These are phyloP conservation scores for Eupithecia subfuscata DNA, from an alignment of 2,888 invertebrate species.

Conservation along the genomic window DNA sequence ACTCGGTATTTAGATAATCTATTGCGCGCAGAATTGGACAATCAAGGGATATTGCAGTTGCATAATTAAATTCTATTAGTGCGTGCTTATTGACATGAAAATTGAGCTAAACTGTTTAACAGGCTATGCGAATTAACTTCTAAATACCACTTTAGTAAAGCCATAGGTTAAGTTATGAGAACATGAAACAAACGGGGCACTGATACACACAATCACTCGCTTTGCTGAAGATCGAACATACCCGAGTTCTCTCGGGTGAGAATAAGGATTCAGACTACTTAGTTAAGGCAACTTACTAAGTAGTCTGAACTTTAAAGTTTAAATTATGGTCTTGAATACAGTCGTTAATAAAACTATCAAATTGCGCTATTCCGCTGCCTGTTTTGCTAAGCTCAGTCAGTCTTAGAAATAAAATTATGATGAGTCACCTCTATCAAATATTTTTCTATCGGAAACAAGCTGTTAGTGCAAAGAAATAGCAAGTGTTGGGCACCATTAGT, in stretches of 20 bases:
- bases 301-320: neutral
- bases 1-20: neutral
- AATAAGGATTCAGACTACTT: neutral
- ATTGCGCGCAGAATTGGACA: neutral
- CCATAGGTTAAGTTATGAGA: neutral
- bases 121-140: neutral
- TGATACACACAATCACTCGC: neutral
- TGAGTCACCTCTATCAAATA: neutral
- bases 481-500: neutral
- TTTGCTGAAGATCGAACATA: neutral
- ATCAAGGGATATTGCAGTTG: slow-evolving; percentile 1
- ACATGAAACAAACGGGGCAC: neutral
- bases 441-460: neutral
- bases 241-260: neutral
- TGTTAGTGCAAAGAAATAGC: neutral
- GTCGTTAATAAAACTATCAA: neutral
- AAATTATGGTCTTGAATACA: neutral
- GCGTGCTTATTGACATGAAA: neutral
- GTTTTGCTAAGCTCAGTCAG: neutral
- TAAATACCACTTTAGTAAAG: neutral
- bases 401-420: neutral
- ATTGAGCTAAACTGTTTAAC: neutral
- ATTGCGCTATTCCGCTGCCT: neutral
- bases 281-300: neutral
- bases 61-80: slow-evolving; percentile 12